A percentile compares a stretch with the other conserved stretches of the same genome.
These are phyloP conservation scores for Disparrhopalites patrizii DNA, from an alignment of 2,888 invertebrate species.

Conservation along the genomic window DNA sequence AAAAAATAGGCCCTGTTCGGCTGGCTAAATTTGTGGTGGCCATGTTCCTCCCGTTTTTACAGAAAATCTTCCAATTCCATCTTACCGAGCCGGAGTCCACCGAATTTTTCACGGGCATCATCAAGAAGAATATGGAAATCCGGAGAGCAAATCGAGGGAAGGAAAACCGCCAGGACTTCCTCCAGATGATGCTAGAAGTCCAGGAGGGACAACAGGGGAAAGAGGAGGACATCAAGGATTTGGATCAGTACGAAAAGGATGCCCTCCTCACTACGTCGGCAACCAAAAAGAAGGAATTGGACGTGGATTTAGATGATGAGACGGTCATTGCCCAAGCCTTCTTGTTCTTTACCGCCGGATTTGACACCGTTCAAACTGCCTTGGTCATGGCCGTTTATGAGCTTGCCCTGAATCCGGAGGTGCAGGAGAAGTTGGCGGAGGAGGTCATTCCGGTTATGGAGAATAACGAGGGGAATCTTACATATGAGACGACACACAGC, in stretches of 20 bases:
- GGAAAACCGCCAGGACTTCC: constrained; percentile 48
- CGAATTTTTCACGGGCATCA: constrained; percentile 3
- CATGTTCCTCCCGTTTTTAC: background rate
- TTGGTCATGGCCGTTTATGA: constrained; percentile 8
- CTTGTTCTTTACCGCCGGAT: constrained; percentile 22
- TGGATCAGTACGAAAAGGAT: constrained; percentile 22
- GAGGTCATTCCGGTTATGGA: constrained; percentile 7
- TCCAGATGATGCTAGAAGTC: constrained; percentile 43
- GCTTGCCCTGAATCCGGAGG: constrained; percentile 17
- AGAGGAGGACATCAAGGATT: background rate
- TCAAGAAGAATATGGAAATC: constrained; percentile 4
- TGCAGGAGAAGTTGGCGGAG: constrained; percentile 19
- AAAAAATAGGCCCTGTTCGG: background rate
- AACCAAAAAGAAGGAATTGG: background rate
- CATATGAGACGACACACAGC: constrained; percentile 13
- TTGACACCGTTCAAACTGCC: constrained; percentile 4
- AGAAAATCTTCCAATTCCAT: background rate
- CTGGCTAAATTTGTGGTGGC: background rate
- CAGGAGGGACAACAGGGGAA: constrained; percentile 12
- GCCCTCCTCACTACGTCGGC: background rate
- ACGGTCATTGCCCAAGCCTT: constrained; percentile 21
- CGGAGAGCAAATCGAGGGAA: background rate
- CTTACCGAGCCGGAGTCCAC: background rate
- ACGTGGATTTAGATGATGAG: constrained; percentile 9
- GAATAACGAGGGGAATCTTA: constrained; percentile 5